phyloP scores from a whole-genome alignment of 1,140 invertebrate species.

The Ganaspis sp. region DNA sequence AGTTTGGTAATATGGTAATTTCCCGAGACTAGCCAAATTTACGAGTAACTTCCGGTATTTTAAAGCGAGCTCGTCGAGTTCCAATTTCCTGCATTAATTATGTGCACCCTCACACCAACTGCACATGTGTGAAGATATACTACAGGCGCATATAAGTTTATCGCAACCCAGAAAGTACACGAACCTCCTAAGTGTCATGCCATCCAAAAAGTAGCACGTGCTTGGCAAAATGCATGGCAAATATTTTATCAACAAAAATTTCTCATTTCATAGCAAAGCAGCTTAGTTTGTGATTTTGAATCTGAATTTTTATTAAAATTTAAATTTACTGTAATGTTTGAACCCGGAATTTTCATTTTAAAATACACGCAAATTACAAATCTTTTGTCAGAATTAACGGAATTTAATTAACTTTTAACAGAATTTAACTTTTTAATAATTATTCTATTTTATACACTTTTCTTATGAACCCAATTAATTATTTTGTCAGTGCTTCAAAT shows the following conservation, averaged over 20 bases:
- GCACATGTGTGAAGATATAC: not conserved
- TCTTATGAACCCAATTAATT: no score
- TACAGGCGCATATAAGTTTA: not conserved
- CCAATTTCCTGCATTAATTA: constrained; percentile 14
- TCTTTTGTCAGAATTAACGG: no score
- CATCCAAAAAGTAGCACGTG: not conserved
- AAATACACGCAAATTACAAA: no score
- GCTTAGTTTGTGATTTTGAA: no score
- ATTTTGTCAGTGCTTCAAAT: no score
- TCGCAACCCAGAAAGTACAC: constrained; percentile 2
- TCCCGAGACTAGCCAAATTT: not conserved
- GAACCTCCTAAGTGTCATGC: constrained; percentile 3
- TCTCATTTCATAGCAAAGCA: no score
- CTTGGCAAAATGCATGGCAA: not conserved
- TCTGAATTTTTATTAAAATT: no score
- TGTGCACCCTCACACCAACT: not conserved
- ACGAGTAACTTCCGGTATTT: constrained; percentile 13
- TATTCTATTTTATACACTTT: no score
- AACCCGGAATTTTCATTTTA: no score
- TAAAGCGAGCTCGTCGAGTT: constrained; percentile 8
- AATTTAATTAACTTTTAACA: no score
- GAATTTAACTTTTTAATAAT: no score
- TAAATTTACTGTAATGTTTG: no score
- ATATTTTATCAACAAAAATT: not conserved
- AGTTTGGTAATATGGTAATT: not conserved